Conservation (phyloP, 2,113 vertebrate species). For the Saccopteryx bilineata region DNA sequence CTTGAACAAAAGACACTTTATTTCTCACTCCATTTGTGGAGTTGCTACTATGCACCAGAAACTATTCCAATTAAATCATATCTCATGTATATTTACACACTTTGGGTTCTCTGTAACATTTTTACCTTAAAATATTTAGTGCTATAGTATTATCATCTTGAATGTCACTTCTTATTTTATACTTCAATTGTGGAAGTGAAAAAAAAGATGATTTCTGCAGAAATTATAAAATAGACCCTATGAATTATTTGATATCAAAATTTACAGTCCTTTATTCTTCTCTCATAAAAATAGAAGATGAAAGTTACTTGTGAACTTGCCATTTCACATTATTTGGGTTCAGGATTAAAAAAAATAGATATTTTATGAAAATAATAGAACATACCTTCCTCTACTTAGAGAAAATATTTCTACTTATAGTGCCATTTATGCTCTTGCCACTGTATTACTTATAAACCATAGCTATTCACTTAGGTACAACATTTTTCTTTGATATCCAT, state of each 20-base stretch:
- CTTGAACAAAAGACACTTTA: neutral
- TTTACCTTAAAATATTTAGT: neutral
- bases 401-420: conserved; percentile 1
- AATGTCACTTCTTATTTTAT: neutral
- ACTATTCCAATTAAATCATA: neutral
- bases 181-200: neutral
- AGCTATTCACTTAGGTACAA: neutral
- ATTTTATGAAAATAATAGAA: neutral
- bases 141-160: neutral
- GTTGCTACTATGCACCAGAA: neutral
- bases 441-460: neutral
- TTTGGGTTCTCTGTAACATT: neutral
- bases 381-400: neutral
- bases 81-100: neutral
- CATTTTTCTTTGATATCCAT: neutral
- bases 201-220: neutral
- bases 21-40: neutral
- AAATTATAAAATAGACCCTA: neutral
- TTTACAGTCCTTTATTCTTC: neutral
- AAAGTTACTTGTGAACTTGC: neutral
- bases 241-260: neutral
- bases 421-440: neutral
- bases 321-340: conserved; percentile 34
- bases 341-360: neutral
- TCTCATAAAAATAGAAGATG: neutral